phyloP scores from a whole-genome alignment of 1,140 invertebrate species.

The Heliconius nattereri region DNA sequence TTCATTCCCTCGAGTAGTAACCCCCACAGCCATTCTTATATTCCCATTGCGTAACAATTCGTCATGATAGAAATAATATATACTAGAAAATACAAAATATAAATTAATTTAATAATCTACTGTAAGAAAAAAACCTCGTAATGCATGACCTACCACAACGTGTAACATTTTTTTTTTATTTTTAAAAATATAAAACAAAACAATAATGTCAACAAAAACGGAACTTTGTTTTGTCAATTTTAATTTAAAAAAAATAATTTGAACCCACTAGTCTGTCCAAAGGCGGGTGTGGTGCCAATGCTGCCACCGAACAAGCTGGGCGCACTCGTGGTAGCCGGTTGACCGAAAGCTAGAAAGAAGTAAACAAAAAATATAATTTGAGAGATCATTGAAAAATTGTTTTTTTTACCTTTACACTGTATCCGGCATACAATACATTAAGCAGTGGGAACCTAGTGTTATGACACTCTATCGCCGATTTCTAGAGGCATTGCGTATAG shows the following conservation, averaged over 20 bases:
- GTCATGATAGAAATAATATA: too few relatives aligned
- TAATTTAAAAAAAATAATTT: neutral
- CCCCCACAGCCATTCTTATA: too few relatives aligned
- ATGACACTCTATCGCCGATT: neutral
- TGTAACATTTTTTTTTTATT: too few relatives aligned
- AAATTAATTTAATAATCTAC: too few relatives aligned
- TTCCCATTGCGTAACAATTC: too few relatives aligned
- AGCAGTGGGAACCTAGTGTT: slow-evolving; percentile 4
- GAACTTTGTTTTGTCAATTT: neutral
- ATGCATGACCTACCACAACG: too few relatives aligned
- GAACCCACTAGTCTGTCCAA: slow-evolving; percentile 63
- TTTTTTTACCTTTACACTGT: neutral
- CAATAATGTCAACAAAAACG: too few relatives aligned
- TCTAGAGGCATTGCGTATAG: neutral
- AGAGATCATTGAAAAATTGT: neutral
- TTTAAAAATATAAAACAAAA: too few relatives aligned
- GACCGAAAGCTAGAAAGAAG: slow-evolving; percentile 59
- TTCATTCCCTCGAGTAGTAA: too few relatives aligned
- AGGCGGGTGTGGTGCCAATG: slow-evolving; percentile 71
- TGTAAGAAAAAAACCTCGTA: too few relatives aligned
- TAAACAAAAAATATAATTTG: neutral
- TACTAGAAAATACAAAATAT: too few relatives aligned
- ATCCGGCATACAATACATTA: neutral
- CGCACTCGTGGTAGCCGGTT: slow-evolving; percentile 68
- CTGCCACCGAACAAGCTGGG: slow-evolving; percentile 80